Conservation (phyloP, 2,113 vertebrate species). For the Aldabrachelys gigantea region DNA sequence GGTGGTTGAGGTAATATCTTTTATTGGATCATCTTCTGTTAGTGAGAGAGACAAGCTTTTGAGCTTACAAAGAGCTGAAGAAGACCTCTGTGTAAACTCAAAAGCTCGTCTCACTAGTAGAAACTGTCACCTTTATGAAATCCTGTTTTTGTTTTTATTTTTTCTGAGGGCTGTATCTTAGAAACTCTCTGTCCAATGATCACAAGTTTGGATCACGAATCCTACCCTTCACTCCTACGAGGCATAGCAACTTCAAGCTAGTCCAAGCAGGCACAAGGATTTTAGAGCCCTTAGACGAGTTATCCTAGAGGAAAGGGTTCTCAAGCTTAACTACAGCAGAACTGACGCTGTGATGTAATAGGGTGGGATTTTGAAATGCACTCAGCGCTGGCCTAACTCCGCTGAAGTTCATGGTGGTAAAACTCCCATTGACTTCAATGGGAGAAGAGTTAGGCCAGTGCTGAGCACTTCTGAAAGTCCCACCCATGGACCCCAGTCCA, state of each 20-base stretch:
- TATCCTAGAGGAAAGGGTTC: not conserved
- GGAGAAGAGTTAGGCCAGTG: not conserved
- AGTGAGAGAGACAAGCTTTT: not conserved
- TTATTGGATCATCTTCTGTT: not conserved
- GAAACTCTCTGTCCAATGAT: not conserved
- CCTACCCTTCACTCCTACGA: not conserved
- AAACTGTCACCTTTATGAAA: not conserved
- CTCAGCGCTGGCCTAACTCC: not conserved
- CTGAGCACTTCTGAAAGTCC: accelerated
- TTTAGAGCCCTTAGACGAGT: not conserved
- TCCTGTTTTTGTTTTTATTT: not conserved
- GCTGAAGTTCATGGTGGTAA: not conserved
- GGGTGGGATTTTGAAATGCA: not conserved
- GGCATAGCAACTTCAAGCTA: not conserved
- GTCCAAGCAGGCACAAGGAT: not conserved
- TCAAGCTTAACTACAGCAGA: not conserved
- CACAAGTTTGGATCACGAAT: not conserved
- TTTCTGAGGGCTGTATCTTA: not conserved
- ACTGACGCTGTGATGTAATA: not conserved
- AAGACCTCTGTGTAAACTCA: not conserved
- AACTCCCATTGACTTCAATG: not conserved
- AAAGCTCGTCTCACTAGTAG: not conserved
- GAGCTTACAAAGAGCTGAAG: not conserved
- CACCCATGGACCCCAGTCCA: accelerated
- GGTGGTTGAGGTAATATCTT: not conserved